These are phyloP conservation scores for Thamnophis sirtalis DNA, from an alignment of 2,113 vertebrate genomes.

Conservation along the genomic window DNA sequence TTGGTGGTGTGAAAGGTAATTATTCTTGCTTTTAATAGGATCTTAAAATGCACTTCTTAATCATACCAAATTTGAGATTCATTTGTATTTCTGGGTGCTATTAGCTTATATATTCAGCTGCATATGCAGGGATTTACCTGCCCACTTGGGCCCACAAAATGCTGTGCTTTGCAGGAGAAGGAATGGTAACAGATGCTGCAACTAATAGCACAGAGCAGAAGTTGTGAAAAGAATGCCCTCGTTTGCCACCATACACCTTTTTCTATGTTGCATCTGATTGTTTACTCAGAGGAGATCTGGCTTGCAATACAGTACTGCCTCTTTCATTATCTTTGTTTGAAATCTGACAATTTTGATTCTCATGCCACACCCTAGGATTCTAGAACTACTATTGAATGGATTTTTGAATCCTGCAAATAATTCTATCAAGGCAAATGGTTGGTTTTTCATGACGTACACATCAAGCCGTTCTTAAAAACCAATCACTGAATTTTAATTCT, in stretches of 20 bases:
- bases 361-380: rapidly evolving
- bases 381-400: slow-evolving; percentile 5
- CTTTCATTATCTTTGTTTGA: not conserved
- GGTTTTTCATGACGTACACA: not conserved
- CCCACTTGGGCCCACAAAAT: not conserved
- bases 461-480: not conserved
- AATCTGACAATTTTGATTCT: not conserved
- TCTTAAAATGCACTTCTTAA: not conserved
- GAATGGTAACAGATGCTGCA: not conserved
- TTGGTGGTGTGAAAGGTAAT: not conserved
- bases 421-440: slow-evolving; percentile 6
- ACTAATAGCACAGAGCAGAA: not conserved
- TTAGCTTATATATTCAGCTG: not conserved
- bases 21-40: not conserved
- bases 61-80: not conserved
- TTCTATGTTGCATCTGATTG: not conserved
- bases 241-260: not conserved
- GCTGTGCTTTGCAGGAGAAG: not conserved
- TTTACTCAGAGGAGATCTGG: not conserved
- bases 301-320: not conserved
- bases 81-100: not conserved
- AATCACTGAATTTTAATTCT: not conserved
- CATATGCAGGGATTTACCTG: not conserved
- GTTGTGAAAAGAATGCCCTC: not conserved
- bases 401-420: slow-evolving; percentile 9